phyloP scores from a whole-genome alignment of 1,140 invertebrate species.

The Drosophila obscura region DNA sequence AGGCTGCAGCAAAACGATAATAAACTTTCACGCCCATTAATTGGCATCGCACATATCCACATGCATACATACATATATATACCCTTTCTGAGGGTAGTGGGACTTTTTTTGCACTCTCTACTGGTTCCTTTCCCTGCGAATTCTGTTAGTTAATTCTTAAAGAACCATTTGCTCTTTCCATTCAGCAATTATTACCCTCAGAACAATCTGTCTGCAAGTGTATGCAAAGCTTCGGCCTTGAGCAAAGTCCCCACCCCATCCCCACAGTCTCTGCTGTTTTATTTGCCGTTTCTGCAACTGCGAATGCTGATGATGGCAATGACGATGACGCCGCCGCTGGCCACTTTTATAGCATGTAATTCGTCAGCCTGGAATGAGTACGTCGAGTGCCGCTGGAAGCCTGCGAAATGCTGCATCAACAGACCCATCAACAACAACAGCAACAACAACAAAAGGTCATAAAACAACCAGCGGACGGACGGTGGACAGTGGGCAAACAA shows the following conservation, averaged over 20 bases:
- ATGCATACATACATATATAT: neutral
- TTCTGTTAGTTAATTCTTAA: too few relatives aligned
- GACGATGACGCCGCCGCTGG: constrained; percentile 22
- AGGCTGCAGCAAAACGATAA: constrained; percentile 50
- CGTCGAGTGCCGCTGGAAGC: constrained; percentile 60
- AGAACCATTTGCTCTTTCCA: too few relatives aligned
- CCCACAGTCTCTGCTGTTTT: constrained; percentile 24
- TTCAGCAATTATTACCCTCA: too few relatives aligned
- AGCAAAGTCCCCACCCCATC: neutral
- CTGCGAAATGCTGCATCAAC: constrained; percentile 59
- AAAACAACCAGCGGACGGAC: constrained; percentile 31
- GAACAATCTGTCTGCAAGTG: neutral
- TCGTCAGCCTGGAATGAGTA: constrained; percentile 66
- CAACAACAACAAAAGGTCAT: constrained; percentile 46
- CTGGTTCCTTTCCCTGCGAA: too few relatives aligned
- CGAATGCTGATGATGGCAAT: constrained; percentile 2
- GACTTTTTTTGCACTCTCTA: too few relatives aligned
- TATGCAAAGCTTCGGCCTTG: neutral
- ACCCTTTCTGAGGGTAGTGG: too few relatives aligned
- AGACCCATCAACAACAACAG: constrained; percentile 13
- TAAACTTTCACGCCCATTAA: constrained; percentile 82
- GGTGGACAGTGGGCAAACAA: constrained; percentile 51
- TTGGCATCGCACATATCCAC: constrained; percentile 64
- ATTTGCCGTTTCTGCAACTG: constrained; percentile 46
- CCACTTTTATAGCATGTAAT: constrained; percentile 73